Conservation (phyloP, 2,888 invertebrate species). For the Nebria salina region DNA sequence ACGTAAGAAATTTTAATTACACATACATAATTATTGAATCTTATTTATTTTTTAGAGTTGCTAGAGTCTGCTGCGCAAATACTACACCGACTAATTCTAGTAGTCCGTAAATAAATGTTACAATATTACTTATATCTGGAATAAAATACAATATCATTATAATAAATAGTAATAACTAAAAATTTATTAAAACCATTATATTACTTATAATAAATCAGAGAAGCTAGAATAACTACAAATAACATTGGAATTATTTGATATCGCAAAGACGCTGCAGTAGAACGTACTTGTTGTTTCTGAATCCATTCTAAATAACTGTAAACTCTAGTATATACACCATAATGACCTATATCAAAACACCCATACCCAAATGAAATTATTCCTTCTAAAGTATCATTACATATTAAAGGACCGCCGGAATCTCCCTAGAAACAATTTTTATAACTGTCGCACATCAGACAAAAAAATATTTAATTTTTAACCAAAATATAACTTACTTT, state of each 20-base stretch:
- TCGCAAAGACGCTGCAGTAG: not conserved
- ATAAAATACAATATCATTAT: no score
- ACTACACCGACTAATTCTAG: no score
- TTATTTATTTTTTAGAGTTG: no score
- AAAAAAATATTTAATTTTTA: not conserved
- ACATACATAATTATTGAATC: no score
- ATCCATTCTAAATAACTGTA: constrained; percentile 10
- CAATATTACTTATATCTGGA: no score
- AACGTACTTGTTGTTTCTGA: not conserved
- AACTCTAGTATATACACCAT: constrained; percentile 9
- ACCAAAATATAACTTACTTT: not conserved
- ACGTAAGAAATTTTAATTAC: no score
- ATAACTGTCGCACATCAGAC: no score
- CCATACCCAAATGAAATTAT: constrained; percentile 8
- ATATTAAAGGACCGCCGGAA: constrained; percentile 19
- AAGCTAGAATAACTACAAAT: not conserved
- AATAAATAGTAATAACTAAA: no score
- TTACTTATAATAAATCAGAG: not conserved
- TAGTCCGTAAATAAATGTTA: no score
- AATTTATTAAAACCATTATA: no score
- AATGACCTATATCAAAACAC: not conserved
- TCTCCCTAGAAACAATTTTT: constrained; percentile 11
- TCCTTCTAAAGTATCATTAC: constrained; percentile 4
- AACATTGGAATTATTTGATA: not conserved
- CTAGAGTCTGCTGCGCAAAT: no score